phyloP scores from a whole-genome alignment of 30 jellyfish, hydroid and myxozoan genomes.

The Sanderia malayensis region DNA sequence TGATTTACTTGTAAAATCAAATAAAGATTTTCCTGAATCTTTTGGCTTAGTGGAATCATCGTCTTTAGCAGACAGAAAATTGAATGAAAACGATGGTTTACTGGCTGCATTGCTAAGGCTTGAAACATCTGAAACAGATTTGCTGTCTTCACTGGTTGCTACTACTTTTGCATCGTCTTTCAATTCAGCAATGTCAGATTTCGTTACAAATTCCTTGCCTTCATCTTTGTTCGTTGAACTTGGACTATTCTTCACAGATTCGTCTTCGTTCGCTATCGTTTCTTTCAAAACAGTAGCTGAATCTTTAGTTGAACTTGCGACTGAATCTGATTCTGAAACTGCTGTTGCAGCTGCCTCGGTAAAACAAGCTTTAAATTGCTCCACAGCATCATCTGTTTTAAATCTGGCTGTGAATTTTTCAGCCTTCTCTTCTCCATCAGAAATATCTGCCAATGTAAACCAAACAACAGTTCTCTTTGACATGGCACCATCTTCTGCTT shows the following conservation, averaged over 20 bases:
- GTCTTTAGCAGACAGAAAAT: background rate
- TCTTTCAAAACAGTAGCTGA: too few species aligned
- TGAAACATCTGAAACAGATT: too few species aligned
- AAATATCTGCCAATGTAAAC: conserved; percentile 59
- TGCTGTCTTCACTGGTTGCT: too few species aligned
- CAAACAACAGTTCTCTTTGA: conserved; percentile 25
- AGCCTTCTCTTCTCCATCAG: conserved; percentile 48
- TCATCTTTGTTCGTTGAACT: too few species aligned
- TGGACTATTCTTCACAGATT: too few species aligned
- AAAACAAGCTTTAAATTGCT: conserved; percentile 29
- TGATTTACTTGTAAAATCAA: conserved; percentile 1
- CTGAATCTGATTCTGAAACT: background rate
- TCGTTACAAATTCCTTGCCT: too few species aligned
- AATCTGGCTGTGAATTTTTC: conserved; percentile 60
- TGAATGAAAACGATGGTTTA: background rate
- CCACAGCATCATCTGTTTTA: conserved; percentile 30
- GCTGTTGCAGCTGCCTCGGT: background rate
- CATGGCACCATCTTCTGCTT: conserved; percentile 11
- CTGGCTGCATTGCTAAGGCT: too few species aligned
- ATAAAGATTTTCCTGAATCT: background rate
- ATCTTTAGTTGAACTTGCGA: too few species aligned
- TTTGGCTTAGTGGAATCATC: background rate
- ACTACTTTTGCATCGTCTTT: too few species aligned
- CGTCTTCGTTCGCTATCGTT: too few species aligned
- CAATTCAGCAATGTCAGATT: too few species aligned